Conservation (phyloP, 2,797 vertebrate genomes). For the Lophotriccus pileatus region DNA sequence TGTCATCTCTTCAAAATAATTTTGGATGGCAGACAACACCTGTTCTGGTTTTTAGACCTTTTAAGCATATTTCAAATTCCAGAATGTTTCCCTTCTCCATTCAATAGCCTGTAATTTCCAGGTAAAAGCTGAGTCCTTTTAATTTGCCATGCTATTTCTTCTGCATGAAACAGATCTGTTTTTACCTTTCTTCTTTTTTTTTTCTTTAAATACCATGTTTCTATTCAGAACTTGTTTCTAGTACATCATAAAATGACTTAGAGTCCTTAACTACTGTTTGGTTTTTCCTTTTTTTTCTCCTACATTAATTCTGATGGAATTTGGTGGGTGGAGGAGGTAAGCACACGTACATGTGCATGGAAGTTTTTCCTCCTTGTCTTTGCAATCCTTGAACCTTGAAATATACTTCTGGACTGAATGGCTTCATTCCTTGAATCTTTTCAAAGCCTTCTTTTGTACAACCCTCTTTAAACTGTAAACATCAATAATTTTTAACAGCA, state of each 20-base stretch:
- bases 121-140: neutral
- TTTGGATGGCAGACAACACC: neutral
- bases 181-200: neutral
- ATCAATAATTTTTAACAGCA: neutral
- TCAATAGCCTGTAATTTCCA: constrained; percentile 4
- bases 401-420: neutral
- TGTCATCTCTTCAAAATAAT: neutral
- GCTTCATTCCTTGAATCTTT: neutral
- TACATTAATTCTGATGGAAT: neutral
- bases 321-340: neutral
- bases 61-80: constrained; percentile 25
- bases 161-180: neutral
- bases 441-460: neutral
- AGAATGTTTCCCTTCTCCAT: neutral
- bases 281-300: neutral
- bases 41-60: neutral
- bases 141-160: neutral
- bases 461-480: neutral
- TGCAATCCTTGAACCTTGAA: neutral
- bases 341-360: neutral
- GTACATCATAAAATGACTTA: neutral
- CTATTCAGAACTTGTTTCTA: neutral
- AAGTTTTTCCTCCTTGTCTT: neutral
- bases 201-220: neutral
- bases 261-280: neutral